A percentile compares a stretch with the other conserved stretches of the same genome.
These are phyloP conservation scores for Caenorhabditis becei DNA, from an alignment of 2,888 invertebrate species.

Conservation along the genomic window DNA sequence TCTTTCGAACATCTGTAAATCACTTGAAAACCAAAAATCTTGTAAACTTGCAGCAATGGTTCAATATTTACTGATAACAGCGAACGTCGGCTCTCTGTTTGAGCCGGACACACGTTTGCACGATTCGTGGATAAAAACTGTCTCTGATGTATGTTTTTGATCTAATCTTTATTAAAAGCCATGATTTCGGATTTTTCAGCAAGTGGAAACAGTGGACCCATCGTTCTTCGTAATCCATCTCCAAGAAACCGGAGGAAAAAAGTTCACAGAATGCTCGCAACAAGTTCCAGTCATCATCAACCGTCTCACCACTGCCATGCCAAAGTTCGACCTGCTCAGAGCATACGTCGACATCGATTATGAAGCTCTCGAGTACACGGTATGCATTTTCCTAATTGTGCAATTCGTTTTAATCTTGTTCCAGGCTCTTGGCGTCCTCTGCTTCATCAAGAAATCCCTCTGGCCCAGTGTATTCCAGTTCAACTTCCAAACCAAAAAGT, in stretches of 20 bases:
- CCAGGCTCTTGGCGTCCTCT: slow-evolving; percentile 77
- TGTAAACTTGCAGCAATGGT: slow-evolving; percentile 27
- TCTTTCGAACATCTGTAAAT: not conserved
- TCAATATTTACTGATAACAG: slow-evolving; percentile 75
- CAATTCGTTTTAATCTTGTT: slow-evolving; percentile 5
- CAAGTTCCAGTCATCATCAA: slow-evolving; percentile 75
- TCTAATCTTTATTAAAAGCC: not conserved
- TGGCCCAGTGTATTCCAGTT: slow-evolving; percentile 67
- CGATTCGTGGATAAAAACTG: slow-evolving; percentile 66
- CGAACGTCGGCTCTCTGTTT: slow-evolving; percentile 81
- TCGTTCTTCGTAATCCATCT: slow-evolving; percentile 71
- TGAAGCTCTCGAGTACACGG: slow-evolving; percentile 74
- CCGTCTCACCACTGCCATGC: slow-evolving; percentile 64
- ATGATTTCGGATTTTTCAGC: slow-evolving; percentile 57
- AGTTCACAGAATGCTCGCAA: slow-evolving; percentile 62
- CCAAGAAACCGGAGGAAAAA: slow-evolving; percentile 73
- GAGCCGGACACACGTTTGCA: slow-evolving; percentile 72
- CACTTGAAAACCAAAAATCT: not conserved
- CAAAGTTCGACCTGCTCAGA: slow-evolving; percentile 66
- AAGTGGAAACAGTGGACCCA: slow-evolving; percentile 65
- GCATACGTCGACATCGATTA: slow-evolving; percentile 77
- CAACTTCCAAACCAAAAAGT: slow-evolving; percentile 72
- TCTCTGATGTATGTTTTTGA: slow-evolving; percentile 62
- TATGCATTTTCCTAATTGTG: slow-evolving; percentile 31
- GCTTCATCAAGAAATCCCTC: slow-evolving; percentile 71